Evolutionary conservation across 53 echinoderm and acorn worm genomes (phyloP), one percentile per base, ranked within the genome.

Genomic region (Echinometra lucunter): DNA sequence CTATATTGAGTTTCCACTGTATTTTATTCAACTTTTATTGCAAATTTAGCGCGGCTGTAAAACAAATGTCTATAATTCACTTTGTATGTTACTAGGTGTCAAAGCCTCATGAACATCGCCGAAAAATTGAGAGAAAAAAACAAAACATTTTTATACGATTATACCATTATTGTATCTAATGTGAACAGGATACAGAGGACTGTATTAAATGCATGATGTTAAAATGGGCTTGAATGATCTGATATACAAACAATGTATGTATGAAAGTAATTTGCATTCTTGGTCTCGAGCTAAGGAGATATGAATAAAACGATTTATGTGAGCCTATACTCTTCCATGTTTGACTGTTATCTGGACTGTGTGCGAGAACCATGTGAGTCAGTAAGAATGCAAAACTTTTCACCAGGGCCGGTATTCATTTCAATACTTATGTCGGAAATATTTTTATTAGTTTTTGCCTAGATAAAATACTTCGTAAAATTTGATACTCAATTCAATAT

Each of bases 301-400:
- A 47, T 47, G 85, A 85, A 85, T 85, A 85, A 85, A 85, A 85
- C 85, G 27, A 85, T 45, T 47, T 85, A 85, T 85, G 85, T 85
- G 85, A 85, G 85, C 85, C 85, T 85, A 85, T 2, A 4, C 15
- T 1, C 0, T 30, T 9, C 69, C 19, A 34, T 69, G 69, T 69
- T 32, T 12, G 0, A 66, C 4, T 58, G 19, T 18, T 58, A 0
- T n/a, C n/a, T n/a, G n/a, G n/a, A n/a, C n/a, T n/a, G n/a, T n/a
- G n/a, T n/a, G n/a, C n/a, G n/a, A n/a, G n/a, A n/a, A n/a, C n/a
- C n/a, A n/a, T n/a, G n/a, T n/a, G n/a, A n/a, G n/a, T n/a, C n/a
- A n/a, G n/a, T n/a, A n/a, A n/a, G n/a, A n/a, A n/a, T n/a, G n/a
- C n/a, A n/a, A n/a, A n/a, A n/a, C n/a, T n/a, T n/a, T n/a, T n/a